These are phyloP conservation scores for Odocoileus virginianus DNA, from an alignment of 2,113 vertebrate genomes.

Conservation along the genomic window DNA sequence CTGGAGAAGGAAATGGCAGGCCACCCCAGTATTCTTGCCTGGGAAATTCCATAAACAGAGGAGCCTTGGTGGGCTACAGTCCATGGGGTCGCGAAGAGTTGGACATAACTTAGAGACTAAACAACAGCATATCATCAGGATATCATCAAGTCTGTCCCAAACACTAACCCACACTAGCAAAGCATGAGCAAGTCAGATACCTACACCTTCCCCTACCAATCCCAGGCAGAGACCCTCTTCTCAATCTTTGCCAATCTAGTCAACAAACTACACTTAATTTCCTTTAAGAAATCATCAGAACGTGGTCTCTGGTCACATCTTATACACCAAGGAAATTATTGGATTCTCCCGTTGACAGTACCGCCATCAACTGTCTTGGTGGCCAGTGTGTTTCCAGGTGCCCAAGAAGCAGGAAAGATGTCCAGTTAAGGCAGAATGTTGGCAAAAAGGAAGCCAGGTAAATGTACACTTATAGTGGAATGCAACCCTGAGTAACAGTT, in stretches of 20 bases:
- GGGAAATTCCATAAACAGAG: background rate
- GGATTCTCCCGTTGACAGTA: background rate
- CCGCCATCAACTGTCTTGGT: background rate
- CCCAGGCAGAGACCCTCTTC: background rate
- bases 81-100: background rate
- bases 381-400: background rate
- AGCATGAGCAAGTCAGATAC: background rate
- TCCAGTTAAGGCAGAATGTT: background rate
- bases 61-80: background rate
- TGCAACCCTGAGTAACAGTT: rapidly evolving
- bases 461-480: rapidly evolving
- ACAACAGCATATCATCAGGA: background rate
- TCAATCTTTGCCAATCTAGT: background rate
- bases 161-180: background rate
- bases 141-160: background rate
- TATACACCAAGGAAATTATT: background rate
- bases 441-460: background rate
- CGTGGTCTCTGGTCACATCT: background rate
- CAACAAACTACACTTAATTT: background rate
- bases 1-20: background rate
- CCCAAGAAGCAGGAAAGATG: background rate
- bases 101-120: background rate
- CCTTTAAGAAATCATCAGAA: background rate
- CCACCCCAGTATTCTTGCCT: background rate
- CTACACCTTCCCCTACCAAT: background rate